Conservation (phyloP, 2,113 vertebrate species). For the Pteruthius melanotis region DNA sequence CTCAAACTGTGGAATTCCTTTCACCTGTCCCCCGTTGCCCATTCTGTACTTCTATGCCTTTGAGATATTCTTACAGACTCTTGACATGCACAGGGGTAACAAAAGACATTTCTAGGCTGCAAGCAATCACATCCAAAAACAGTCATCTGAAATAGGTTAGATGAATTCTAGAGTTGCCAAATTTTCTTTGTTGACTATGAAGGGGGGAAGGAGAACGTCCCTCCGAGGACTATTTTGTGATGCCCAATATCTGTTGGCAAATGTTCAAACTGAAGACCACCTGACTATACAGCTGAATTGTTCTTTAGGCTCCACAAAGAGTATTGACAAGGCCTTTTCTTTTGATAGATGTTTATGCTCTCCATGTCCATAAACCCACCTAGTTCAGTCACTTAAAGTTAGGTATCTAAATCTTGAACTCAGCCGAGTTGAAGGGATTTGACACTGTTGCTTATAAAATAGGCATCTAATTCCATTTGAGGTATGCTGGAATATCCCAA, state of each 20-base stretch:
- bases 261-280: neutral
- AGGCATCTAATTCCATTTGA: neutral
- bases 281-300: neutral
- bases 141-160: neutral
- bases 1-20: neutral
- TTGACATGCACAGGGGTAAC: neutral
- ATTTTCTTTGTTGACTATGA: neutral
- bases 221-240: neutral
- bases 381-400: neutral
- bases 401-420: neutral
- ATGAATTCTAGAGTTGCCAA: neutral
- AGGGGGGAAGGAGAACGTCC: neutral
- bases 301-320: neutral
- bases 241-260: neutral
- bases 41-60: neutral
- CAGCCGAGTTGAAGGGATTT: neutral
- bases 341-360: neutral
- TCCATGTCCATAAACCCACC: neutral
- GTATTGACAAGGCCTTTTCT: neutral
- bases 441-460: neutral
- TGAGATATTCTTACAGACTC: neutral
- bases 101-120: constrained; percentile 10
- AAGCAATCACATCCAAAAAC: neutral
- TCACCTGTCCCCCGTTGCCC: neutral
- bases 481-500: neutral